Evolutionary conservation across 1,140 invertebrate species (phyloP).

Genomic region (Zaprionus lachaisei): DNA sequence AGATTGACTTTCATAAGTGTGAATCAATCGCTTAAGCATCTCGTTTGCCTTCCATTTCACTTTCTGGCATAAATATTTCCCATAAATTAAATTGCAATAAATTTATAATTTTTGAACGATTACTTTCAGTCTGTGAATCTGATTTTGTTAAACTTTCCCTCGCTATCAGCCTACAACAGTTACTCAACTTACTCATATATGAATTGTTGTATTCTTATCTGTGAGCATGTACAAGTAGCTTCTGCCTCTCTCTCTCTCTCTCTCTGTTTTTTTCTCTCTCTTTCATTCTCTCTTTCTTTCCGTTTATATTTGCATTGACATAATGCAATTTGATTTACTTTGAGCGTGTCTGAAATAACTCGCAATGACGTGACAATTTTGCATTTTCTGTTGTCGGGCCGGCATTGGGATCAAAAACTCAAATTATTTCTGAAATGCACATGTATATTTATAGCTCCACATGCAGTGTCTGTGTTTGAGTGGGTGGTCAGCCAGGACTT

Average conservation of each 20-base stretch:
- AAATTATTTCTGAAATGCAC: slow-evolving; percentile 29
- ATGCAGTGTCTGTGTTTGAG: not conserved
- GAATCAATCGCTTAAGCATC: not conserved
- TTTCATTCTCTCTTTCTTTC: not conserved
- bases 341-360: slow-evolving; percentile 44
- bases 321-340: slow-evolving; percentile 58
- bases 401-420: slow-evolving; percentile 2
- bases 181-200: slow-evolving; percentile 23
- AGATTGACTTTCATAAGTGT: not conserved
- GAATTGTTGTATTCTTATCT: slow-evolving; percentile 3
- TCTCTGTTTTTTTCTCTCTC: not conserved
- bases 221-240: not conserved
- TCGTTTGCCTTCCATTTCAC: not conserved
- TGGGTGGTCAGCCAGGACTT: not conserved
- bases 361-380: slow-evolving; percentile 67
- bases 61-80: not conserved
- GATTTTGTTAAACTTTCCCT: slow-evolving; percentile 16
- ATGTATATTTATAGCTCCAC: slow-evolving; percentile 31
- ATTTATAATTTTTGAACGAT: not conserved
- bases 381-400: slow-evolving; percentile 43
- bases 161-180: not conserved
- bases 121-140: slow-evolving; percentile 5
- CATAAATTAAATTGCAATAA: slow-evolving; percentile 8
- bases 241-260: not conserved
- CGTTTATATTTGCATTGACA: slow-evolving; percentile 9